These are phyloP conservation scores for Glareola pratincola DNA, from an alignment of 2,113 vertebrate species.

Conservation along the genomic window DNA sequence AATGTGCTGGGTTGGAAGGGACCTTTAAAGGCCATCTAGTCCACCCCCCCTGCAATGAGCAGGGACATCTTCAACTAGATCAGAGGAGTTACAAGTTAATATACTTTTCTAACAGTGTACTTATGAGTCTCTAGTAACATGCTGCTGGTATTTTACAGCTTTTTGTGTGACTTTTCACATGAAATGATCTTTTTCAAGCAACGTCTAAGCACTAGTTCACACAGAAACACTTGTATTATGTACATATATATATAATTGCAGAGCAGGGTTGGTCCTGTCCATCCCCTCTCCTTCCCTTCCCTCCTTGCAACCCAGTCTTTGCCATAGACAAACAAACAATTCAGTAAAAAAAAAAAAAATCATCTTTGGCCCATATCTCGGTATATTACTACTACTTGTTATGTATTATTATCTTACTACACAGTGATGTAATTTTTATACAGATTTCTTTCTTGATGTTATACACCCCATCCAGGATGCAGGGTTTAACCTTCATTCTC, in stretches of 20 bases:
- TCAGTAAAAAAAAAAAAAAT: not conserved
- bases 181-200: not conserved
- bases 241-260: not conserved
- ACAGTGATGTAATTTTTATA: not conserved
- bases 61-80: not conserved
- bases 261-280: not conserved
- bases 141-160: not conserved
- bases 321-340: not conserved
- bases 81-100: not conserved
- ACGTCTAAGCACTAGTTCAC: not conserved
- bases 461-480: not conserved
- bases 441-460: not conserved
- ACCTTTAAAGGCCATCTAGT: not conserved
- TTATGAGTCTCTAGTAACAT: not conserved
- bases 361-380: not conserved
- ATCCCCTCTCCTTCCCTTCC: too few relatives aligned
- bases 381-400: not conserved
- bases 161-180: not conserved
- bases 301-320: not conserved
- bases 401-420: not conserved
- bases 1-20: not conserved
- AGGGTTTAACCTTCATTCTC: not conserved
- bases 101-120: not conserved
- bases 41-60: not conserved
- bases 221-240: not conserved